Conservation (phyloP, 2,113 vertebrate genomes). For the Boulengerochromis microlepis region DNA sequence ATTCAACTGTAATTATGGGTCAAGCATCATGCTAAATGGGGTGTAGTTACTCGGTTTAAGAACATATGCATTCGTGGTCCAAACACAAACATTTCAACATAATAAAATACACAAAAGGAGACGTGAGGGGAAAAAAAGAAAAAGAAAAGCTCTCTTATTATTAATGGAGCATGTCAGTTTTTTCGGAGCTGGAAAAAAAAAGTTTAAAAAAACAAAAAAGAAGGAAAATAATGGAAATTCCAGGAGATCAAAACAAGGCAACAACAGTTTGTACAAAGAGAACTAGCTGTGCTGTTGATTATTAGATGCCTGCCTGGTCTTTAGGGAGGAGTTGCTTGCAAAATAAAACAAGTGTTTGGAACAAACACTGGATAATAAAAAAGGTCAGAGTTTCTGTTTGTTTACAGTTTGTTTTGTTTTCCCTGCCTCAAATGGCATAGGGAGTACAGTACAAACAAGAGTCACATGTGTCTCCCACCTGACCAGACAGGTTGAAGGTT, state of each 20-base stretch:
- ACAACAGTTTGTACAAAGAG: constrained; percentile 43
- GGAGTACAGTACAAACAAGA: constrained; percentile 65
- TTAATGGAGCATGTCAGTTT: constrained; percentile 47
- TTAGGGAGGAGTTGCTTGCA: constrained; percentile 44
- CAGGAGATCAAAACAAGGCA: constrained; percentile 41
- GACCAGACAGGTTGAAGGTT: constrained; percentile 54
- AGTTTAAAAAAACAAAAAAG: background rate
- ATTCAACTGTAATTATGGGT: constrained; percentile 37
- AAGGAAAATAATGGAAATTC: constrained; percentile 53
- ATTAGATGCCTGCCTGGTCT: constrained; percentile 57
- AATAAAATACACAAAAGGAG: background rate
- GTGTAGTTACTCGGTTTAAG: background rate
- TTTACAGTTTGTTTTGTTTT: constrained; percentile 65
- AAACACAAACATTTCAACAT: background rate
- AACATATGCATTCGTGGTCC: background rate
- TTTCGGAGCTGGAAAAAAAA: constrained; percentile 5
- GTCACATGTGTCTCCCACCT: constrained; percentile 60
- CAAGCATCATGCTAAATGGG: constrained; percentile 12
- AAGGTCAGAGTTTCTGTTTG: constrained; percentile 71
- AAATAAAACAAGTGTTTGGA: constrained; percentile 74
- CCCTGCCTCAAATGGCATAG: constrained; percentile 43
- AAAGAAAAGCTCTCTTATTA: constrained; percentile 11
- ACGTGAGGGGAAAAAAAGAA: background rate
- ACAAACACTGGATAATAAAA: constrained; percentile 73
- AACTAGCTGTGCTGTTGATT: constrained; percentile 44